Evolutionary conservation across 2,113 vertebrate species (phyloP).

Genomic region (Marcusenius ussheri): DNA sequence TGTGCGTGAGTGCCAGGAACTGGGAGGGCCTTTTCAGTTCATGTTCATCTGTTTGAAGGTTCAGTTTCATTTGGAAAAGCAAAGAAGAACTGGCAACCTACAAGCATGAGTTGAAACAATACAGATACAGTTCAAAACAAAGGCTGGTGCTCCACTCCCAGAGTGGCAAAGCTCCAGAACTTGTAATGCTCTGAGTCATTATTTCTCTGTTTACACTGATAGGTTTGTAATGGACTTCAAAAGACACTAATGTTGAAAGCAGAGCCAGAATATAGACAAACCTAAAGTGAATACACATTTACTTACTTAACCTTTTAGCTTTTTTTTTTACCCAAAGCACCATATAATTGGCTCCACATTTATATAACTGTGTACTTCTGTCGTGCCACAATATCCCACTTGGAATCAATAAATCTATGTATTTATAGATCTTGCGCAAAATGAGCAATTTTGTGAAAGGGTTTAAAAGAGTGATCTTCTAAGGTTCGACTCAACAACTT

Average conservation of each 20-base stretch:
- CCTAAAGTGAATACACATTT: background rate
- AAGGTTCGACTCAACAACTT: background rate
- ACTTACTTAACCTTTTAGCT: background rate
- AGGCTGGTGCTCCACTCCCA: background rate
- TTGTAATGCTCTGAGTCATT: background rate
- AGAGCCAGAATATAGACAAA: background rate
- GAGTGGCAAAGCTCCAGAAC: background rate
- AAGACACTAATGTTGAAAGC: background rate
- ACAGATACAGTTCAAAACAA: background rate
- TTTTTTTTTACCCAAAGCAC: background rate
- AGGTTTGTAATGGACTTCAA: background rate
- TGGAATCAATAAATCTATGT: background rate
- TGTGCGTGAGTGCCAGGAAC: background rate
- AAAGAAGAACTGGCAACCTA: background rate
- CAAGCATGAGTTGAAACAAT: background rate
- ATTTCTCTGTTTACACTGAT: slow-evolving; percentile 3
- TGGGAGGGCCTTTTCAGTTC: background rate
- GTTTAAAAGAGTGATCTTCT: background rate
- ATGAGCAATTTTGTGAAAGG: background rate
- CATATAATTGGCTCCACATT: background rate
- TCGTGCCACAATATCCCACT: background rate
- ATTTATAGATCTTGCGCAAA: background rate
- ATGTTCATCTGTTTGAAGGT: background rate
- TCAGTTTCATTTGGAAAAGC: background rate
- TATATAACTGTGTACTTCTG: background rate